These are phyloP conservation scores for Rhodophaea formosa DNA, from an alignment of 2,888 invertebrate genomes.

Conservation along the genomic window DNA sequence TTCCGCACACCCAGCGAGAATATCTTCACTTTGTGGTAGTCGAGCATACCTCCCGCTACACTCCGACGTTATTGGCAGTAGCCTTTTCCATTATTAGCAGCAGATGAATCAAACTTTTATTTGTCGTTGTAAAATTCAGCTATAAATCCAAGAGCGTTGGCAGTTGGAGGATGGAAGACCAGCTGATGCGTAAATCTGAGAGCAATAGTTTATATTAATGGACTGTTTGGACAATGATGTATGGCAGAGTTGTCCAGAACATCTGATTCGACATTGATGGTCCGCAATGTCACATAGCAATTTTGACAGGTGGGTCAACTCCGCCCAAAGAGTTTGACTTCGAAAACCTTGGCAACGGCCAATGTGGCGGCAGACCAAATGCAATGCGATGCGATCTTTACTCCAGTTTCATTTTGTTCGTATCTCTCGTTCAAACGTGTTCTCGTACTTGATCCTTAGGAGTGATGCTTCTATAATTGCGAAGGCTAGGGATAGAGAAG, in stretches of 20 bases:
- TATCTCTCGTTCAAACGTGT: too few relatives aligned
- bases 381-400: too few relatives aligned
- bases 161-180: constrained; percentile 54
- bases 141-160: constrained; percentile 39
- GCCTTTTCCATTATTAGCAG: too few relatives aligned
- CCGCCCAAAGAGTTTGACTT: neutral
- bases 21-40: too few relatives aligned
- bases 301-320: neutral
- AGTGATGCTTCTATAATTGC: too few relatives aligned
- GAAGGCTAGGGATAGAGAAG: too few relatives aligned
- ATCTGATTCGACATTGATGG: neutral
- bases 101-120: neutral
- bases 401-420: too few relatives aligned
- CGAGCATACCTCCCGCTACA: too few relatives aligned
- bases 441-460: too few relatives aligned
- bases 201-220: constrained; percentile 13
- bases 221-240: constrained; percentile 13
- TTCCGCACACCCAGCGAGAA: too few relatives aligned
- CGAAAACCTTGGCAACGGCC: neutral
- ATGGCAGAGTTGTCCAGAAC: neutral
- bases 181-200: constrained; percentile 56
- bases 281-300: neutral
- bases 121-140: neutral
- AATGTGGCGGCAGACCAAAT: too few relatives aligned
- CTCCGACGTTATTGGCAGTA: too few relatives aligned